These are phyloP conservation scores for Schizopygopsis pylzovi DNA, from an alignment of 2,797 vertebrate species.

Conservation along the genomic window DNA sequence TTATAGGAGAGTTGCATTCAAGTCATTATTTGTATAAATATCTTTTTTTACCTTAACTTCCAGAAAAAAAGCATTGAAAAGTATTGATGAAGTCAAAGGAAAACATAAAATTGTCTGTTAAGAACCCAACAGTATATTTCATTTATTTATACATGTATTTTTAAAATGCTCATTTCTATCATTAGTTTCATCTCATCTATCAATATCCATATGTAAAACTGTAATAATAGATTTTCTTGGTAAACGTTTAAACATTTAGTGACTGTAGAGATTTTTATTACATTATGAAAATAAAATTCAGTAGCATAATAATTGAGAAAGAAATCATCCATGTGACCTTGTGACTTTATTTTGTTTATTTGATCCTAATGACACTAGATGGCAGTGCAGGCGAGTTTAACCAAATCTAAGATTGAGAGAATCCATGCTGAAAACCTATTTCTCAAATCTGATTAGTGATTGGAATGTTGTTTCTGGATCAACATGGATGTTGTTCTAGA, in stretches of 20 bases:
- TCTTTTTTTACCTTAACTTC: background rate
- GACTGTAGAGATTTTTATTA: background rate
- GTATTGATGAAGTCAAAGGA: background rate
- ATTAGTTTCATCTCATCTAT: background rate
- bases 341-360: background rate
- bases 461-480: too few relatives aligned
- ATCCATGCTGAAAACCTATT: too few relatives aligned
- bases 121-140: background rate
- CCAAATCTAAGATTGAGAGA: background rate
- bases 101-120: background rate
- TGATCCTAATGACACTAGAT: slow-evolving; percentile 29
- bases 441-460: too few relatives aligned
- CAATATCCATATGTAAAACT: too few relatives aligned
- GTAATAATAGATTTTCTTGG: too few relatives aligned
- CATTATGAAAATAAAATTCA: background rate
- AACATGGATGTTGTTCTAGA: too few relatives aligned
- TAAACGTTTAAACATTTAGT: background rate
- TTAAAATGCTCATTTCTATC: background rate
- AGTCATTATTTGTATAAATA: slow-evolving; percentile 12
- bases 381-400: slow-evolving; percentile 43
- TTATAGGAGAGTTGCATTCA: background rate
- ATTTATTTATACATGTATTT: background rate
- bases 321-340: background rate
- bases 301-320: background rate
- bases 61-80: background rate